Conservation (phyloP, 2,888 invertebrate species). For the Phorcus lineatus region DNA sequence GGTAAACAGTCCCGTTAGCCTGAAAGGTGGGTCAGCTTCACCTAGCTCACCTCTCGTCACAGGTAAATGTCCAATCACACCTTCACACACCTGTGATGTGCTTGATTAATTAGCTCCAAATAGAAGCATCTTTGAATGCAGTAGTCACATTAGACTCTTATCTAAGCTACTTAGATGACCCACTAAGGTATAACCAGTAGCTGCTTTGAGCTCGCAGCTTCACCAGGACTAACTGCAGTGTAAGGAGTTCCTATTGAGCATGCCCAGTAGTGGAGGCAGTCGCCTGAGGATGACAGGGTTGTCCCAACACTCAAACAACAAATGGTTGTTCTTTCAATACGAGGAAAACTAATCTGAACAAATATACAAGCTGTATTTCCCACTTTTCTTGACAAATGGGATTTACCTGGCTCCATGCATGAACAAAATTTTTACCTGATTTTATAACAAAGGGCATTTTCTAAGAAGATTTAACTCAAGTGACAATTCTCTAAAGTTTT, state of each 20-base stretch:
- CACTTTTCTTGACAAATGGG: neutral
- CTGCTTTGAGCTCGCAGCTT: too few species aligned
- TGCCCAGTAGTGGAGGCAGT: neutral
- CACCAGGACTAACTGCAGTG: neutral
- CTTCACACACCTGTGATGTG: neutral
- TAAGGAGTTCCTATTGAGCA: neutral
- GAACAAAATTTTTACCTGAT: too few species aligned
- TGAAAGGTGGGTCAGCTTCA: too few species aligned
- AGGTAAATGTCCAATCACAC: too few species aligned
- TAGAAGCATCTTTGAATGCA: neutral
- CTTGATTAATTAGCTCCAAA: neutral
- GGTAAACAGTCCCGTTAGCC: too few species aligned
- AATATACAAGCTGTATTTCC: neutral
- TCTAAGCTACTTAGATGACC: too few species aligned
- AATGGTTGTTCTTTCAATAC: conserved; percentile 11
- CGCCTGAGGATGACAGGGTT: neutral
- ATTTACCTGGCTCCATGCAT: neutral
- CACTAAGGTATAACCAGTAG: too few species aligned
- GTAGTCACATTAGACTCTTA: neutral
- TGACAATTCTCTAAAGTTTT: too few species aligned
- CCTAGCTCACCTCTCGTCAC: too few species aligned
- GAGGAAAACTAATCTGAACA: conserved; percentile 1
- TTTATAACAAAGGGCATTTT: too few species aligned
- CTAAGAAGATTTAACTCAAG: too few species aligned
- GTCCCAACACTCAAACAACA: neutral